Base-by-base conservation (phyloP, 30 jellyfish, hydroid and myxozoan genomes). In the Clytia hemisphaerica region DNA sequence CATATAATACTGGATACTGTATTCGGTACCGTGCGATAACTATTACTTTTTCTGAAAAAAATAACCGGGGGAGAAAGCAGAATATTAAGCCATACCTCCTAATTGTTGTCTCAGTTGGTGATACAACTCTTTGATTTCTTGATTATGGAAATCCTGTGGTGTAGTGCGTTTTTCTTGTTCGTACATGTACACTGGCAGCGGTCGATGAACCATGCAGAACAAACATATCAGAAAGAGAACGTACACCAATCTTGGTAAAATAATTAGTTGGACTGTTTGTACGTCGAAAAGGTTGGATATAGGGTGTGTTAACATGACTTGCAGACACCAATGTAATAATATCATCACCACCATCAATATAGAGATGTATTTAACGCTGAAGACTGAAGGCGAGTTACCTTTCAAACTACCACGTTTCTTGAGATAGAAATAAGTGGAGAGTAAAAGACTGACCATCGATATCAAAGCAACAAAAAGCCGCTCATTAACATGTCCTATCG, bases 191-290 rank as follows among this genome's bases (percentile, higher is more conserved):
- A 76, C 51, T 26, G 77, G 49, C 21, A 86, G 34, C 10, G 98
- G 98, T 16, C 78, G 73, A 81, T 80, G 76, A 0, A 70, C 0
- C 0, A 89, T 46, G 22, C 45, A 31, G 4, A 45, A 37, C 9
- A 71, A 15, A 16, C 69, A 25, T 40, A 80, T 4, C 1, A 74
- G 22, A 10, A 53, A 53, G 16, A 74, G 24, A 4, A 71, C 38
- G 77, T 80, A 89, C 12, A 77, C 88, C 16, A 67, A 34, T 18
- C 93, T 45, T 40, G 98, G 98, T 33, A 89, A 63, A 2, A 89
- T 12, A 18, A 78, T 71, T 55, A 74, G 94, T 37, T 74, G 93
- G 14, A 71, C 36, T 81, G 75, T 71, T 16, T 47, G 58, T 19
- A 81, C 28, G 31, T 80, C 81, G 0, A 89, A 34, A 4, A 80